Conservation (phyloP, 2,888 invertebrate species). For the Acanthoscelides obtectus region DNA sequence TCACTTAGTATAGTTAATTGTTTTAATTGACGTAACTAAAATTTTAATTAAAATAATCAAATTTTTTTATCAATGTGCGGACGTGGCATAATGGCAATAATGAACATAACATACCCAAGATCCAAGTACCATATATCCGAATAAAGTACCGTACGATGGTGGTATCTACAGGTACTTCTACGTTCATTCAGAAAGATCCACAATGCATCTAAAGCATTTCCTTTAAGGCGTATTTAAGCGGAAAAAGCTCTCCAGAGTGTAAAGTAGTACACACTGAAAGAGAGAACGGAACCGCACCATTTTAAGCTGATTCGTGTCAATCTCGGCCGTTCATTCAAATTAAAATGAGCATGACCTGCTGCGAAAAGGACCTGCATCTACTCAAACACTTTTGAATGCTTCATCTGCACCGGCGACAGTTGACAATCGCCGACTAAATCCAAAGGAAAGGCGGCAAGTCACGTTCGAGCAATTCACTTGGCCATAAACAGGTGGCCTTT, state of each 20-base stretch:
- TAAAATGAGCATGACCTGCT: neutral
- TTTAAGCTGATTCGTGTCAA: neutral
- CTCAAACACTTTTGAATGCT: slow-evolving; percentile 7
- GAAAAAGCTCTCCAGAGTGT: neutral
- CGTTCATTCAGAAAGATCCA: neutral
- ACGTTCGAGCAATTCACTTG: slow-evolving; percentile 42
- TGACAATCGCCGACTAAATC: slow-evolving; percentile 41
- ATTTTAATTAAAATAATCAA: too few relatives aligned
- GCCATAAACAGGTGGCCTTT: slow-evolving; percentile 31
- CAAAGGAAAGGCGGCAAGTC: slow-evolving; percentile 40
- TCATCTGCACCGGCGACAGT: slow-evolving; percentile 22
- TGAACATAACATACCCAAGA: too few relatives aligned
- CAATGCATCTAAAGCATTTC: neutral
- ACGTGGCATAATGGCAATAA: too few relatives aligned
- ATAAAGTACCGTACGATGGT: too few relatives aligned
- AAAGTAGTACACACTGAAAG: neutral
- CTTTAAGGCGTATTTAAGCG: neutral
- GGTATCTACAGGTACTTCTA: neutral
- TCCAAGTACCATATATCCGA: too few relatives aligned
- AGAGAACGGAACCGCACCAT: neutral
- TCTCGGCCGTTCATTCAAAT: neutral
- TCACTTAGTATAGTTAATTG: too few relatives aligned
- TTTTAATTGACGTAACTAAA: too few relatives aligned
- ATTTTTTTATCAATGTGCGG: too few relatives aligned
- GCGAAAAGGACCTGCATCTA: neutral